Conservation (phyloP, 2,797 vertebrate species). For the Cyprinodon diabolis region DNA sequence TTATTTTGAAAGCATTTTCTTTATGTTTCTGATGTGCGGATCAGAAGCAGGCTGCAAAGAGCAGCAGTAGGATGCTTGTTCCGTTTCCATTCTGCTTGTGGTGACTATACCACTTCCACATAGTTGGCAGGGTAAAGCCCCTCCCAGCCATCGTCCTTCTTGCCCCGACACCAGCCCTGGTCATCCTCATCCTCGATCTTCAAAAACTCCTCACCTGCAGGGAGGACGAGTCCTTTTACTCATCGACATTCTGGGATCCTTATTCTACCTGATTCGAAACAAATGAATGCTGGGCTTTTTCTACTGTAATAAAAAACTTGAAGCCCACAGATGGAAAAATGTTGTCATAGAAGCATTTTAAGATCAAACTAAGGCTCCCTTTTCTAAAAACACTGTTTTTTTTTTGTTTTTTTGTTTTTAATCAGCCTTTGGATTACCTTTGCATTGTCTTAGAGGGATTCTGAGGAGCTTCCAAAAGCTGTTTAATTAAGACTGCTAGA, state of each 20-base stretch:
- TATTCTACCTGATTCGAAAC: not conserved
- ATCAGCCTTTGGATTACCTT: too few relatives aligned
- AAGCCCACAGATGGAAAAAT: too few relatives aligned
- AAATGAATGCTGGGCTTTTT: too few relatives aligned
- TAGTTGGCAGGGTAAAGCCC: conserved; percentile 85
- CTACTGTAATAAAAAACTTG: too few relatives aligned
- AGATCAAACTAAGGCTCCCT: too few relatives aligned
- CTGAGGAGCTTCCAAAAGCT: too few relatives aligned
- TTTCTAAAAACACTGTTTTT: too few relatives aligned
- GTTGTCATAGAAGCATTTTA: too few relatives aligned
- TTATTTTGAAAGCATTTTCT: conserved; percentile 16
- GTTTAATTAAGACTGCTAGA: too few relatives aligned
- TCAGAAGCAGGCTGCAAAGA: conserved; percentile 17
- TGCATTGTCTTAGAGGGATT: too few relatives aligned
- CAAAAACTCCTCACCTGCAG: conserved; percentile 81
- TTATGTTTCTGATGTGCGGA: not conserved
- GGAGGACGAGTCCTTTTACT: not conserved
- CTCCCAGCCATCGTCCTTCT: conserved; percentile 80
- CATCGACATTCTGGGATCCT: not conserved
- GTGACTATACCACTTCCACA: conserved; percentile 76
- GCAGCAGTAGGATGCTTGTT: not conserved
- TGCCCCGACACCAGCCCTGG: conserved; percentile 85
- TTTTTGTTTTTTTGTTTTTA: too few relatives aligned
- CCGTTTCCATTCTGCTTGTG: not conserved
- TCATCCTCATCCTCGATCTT: conserved; percentile 85